Evolutionary conservation across 2,113 vertebrate genomes (phyloP).

Genomic region (Hyperopisus bebe): DNA sequence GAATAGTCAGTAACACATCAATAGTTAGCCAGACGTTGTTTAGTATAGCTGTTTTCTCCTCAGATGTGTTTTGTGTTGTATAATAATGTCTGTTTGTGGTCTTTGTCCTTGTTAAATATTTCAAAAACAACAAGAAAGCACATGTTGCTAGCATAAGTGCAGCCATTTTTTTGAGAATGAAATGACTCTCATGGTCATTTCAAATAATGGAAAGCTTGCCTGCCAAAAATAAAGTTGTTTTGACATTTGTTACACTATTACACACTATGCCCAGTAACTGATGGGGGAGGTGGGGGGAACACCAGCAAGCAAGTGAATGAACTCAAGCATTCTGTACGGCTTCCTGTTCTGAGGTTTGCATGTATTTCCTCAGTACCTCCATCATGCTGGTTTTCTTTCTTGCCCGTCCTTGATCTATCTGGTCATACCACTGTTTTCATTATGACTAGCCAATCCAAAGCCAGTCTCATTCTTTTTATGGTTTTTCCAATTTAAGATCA

Average conservation of each 20-base stretch:
- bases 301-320: background rate
- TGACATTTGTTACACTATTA: background rate
- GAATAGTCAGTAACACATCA: background rate
- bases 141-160: background rate
- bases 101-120: background rate
- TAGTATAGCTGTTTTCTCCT: background rate
- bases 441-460: constrained; percentile 88
- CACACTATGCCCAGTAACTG: background rate
- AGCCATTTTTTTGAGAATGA: background rate
- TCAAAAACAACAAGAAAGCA: background rate
- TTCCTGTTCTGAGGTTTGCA: background rate
- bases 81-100: background rate
- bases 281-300: background rate
- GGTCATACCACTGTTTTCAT: constrained; percentile 98
- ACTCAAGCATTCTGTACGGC: background rate
- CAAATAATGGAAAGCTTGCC: background rate
- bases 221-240: background rate
- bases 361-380: background rate
- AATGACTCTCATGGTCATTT: background rate
- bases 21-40: background rate
- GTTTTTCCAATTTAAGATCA: background rate
- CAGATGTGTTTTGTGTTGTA: background rate
- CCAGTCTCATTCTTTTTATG: constrained; percentile 74
- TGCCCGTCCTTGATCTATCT: constrained; percentile 83
- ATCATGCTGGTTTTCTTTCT: constrained; percentile 53